Evolutionary conservation across 2,113 vertebrate species (phyloP).

Genomic region (Ammodytes marinus): DNA sequence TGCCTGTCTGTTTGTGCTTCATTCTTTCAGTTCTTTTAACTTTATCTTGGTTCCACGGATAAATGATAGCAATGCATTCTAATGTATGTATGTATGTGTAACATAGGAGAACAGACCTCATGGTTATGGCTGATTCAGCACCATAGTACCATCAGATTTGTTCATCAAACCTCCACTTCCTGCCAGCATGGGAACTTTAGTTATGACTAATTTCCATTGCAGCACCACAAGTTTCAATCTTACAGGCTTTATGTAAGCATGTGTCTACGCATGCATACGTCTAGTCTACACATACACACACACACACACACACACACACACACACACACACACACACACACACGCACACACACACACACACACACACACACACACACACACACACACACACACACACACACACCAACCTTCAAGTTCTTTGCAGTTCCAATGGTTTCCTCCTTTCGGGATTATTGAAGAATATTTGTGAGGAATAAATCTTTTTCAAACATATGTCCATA

Average conservation of each 20-base stretch:
- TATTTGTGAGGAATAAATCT: conserved; percentile 41
- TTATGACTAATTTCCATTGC: conserved; percentile 9
- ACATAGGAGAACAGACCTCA: not conserved
- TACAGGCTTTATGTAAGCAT: not conserved
- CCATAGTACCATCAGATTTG: conserved; percentile 10
- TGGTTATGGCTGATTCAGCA: conserved; percentile 8
- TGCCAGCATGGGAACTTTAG: not conserved
- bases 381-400: conserved; percentile 1
- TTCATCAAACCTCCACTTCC: conserved; percentile 12
- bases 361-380: conserved; percentile 14
- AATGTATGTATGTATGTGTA: not conserved
- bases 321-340: not conserved
- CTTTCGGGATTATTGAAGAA: conserved; percentile 36
- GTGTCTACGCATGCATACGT: not conserved
- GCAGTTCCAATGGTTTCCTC: conserved; percentile 14
- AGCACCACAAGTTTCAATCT: not conserved
- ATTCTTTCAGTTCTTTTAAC: conserved; percentile 5
- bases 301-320: not conserved
- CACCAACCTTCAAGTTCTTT: not conserved
- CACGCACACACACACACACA: conserved; percentile 8
- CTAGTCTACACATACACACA: not conserved
- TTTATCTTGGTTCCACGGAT: not conserved
- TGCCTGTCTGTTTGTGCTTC: not conserved
- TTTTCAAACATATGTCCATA: conserved; percentile 25
- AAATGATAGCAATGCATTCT: conserved; percentile 1